Conservation (phyloP, 1,140 invertebrate genomes). For the Neodiprion virginianus region DNA sequence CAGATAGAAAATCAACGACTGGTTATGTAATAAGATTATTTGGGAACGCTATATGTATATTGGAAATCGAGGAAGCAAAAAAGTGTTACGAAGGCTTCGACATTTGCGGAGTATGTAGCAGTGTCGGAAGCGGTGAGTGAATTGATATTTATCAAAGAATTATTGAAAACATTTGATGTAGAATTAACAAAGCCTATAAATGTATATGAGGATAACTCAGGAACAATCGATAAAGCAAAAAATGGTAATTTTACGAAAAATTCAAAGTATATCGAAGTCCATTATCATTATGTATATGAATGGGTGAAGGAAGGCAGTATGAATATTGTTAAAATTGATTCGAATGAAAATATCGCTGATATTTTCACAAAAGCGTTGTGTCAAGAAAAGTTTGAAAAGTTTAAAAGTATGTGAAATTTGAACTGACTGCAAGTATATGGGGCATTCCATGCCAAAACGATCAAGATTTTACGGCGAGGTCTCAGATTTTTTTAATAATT, state of each 20-base stretch:
- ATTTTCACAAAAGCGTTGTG: background rate
- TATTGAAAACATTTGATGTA: background rate
- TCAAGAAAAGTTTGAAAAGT: background rate
- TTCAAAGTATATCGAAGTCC: background rate
- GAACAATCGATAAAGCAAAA: background rate
- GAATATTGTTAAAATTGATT: background rate
- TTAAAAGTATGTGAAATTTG: background rate
- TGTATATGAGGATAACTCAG: background rate
- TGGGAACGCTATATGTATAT: slow-evolving; percentile 11
- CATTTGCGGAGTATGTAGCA: slow-evolving; percentile 39
- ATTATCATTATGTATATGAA: background rate
- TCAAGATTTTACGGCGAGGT: too few relatives aligned
- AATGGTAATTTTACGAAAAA: background rate
- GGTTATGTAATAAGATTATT: slow-evolving; percentile 40
- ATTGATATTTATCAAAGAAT: slow-evolving; percentile 28
- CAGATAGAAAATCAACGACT: slow-evolving; percentile 44
- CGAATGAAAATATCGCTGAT: background rate
- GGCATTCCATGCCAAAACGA: too few relatives aligned
- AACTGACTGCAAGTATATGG: too few relatives aligned
- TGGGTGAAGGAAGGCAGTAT: background rate
- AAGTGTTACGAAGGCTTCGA: slow-evolving; percentile 35
- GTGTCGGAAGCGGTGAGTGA: slow-evolving; percentile 36
- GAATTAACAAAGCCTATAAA: background rate
- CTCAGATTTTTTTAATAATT: too few relatives aligned
- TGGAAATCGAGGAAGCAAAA: background rate